A percentile compares a stretch with the other conserved stretches of the same genome.
Conservation (phyloP, 2,888 invertebrate genomes). For the Hirtodrosophila duncani region DNA sequence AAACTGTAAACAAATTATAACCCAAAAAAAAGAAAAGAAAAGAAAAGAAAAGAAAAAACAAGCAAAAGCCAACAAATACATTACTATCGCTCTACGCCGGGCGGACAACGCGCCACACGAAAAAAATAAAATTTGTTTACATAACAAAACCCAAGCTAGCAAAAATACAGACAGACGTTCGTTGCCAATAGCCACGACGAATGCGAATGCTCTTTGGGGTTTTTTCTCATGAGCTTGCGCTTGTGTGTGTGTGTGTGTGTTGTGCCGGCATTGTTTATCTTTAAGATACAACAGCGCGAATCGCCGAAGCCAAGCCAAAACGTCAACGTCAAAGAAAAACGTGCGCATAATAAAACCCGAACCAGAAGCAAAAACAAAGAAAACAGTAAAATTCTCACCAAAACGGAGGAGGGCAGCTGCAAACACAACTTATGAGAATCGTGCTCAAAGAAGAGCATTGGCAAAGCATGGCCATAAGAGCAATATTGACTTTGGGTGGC, state of each 20-base stretch:
- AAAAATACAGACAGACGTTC: slow-evolving; percentile 22
- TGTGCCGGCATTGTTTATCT: slow-evolving; percentile 72
- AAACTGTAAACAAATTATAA: slow-evolving; percentile 67
- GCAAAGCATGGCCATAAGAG: too few relatives aligned
- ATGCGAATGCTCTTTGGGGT: slow-evolving; percentile 24
- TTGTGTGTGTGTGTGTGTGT: slow-evolving; percentile 29
- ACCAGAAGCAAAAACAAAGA: slow-evolving; percentile 8
- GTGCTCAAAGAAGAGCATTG: too few relatives aligned
- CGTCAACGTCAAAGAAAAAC: slow-evolving; percentile 52
- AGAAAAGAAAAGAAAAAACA: slow-evolving; percentile 13
- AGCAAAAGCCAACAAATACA: slow-evolving; percentile 15
- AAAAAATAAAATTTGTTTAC: slow-evolving; percentile 53
- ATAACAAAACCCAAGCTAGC: slow-evolving; percentile 61
- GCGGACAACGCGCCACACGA: slow-evolving; percentile 6
- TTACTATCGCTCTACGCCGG: slow-evolving; percentile 33
- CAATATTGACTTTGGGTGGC: slow-evolving; percentile 14
- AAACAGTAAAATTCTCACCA: too few relatives aligned
- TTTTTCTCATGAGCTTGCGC: neutral
- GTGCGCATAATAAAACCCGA: slow-evolving; percentile 52
- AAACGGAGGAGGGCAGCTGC: too few relatives aligned
- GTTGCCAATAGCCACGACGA: slow-evolving; percentile 49
- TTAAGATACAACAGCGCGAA: slow-evolving; percentile 54
- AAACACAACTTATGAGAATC: too few relatives aligned
- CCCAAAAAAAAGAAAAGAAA: slow-evolving; percentile 25
- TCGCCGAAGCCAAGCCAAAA: slow-evolving; percentile 23